Base-by-base conservation (phyloP, 2,888 invertebrate genomes). In the Coleophora deauratella region DNA sequence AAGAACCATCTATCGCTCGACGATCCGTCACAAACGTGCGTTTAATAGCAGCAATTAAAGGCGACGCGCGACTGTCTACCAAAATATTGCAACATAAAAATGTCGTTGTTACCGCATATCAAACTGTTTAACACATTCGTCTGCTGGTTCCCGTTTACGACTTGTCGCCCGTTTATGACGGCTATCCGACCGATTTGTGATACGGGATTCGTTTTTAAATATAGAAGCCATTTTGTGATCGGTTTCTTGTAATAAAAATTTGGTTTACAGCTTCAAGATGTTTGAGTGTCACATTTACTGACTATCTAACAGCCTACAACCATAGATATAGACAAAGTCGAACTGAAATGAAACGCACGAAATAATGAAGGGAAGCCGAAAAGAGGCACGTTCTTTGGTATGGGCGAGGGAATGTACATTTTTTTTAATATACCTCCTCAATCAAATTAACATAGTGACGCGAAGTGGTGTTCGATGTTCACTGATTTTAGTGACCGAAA, bases 31-130 rank as follows among this genome's bases (percentile, higher is more conserved):
- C 67, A 64, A 70, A 69, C 72, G 72, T 64, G 73, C 71, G 61
- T 74, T 78, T 79, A 78, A 78, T 78, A 71, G 71, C 58, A 51
- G 73, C 74, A 80, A 82, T 85, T 84, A 81, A 81, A 75, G 64
- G 62, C 63, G 69, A 67, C 69, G 69, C 69, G 72, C 62, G 64
- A 61, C 56, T 54, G 57, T 60, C 66, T 61, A 78, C 79, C 73
- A 66, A 81, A 79, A 81, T 81, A 81, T 79, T 72, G 69, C 63
- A 64, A 64, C 72, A 76, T 82, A 79, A 80, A 79, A 77, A 74
- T 61, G 75, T 74, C 76, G 69, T 65, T 71, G 67, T 67, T 66
- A 69, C 68, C 69, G 68, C 72, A 72, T 76, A 77, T 80, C 80
- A 74, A 77, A 78, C 78, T 79, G 76, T 78, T 77, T 74, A 74